These are phyloP conservation scores for Agrochola lychnidis DNA, from an alignment of 2,888 invertebrate species.

Conservation along the genomic window DNA sequence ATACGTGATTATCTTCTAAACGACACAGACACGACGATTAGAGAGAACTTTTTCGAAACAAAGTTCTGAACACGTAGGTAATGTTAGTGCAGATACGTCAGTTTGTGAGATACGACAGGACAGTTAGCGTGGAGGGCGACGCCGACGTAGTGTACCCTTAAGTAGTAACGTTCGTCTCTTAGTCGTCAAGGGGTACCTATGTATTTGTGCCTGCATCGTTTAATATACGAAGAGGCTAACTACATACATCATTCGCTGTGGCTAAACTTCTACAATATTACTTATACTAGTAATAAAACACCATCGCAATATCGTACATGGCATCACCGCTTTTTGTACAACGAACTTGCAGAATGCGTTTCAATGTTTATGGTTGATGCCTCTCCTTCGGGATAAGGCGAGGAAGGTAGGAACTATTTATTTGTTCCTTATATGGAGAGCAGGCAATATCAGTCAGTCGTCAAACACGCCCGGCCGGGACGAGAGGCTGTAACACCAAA, in stretches of 20 bases:
- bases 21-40: no score
- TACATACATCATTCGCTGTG: neutral
- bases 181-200: neutral
- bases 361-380: constrained; percentile 45
- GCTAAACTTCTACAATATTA: neutral
- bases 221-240: neutral
- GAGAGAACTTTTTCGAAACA: no score
- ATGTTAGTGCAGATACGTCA: no score
- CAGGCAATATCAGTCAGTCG: constrained; percentile 59
- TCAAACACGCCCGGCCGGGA: constrained; percentile 50
- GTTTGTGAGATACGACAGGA: no score
- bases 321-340: constrained; percentile 43
- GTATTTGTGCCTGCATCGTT: neutral
- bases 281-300: constrained; percentile 16
- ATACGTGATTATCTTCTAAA: no score
- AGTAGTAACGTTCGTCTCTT: neutral
- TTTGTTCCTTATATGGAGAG: constrained; percentile 55
- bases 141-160: neutral
- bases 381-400: constrained; percentile 45
- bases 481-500: constrained; percentile 53
- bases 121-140: no score
- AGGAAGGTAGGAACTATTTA: constrained; percentile 62
- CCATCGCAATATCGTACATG: constrained; percentile 19
- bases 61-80: no score
- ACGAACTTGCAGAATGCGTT: constrained; percentile 40